Conservation (phyloP, 2,113 vertebrate genomes). For the Sarotherodon lohbergeri region DNA sequence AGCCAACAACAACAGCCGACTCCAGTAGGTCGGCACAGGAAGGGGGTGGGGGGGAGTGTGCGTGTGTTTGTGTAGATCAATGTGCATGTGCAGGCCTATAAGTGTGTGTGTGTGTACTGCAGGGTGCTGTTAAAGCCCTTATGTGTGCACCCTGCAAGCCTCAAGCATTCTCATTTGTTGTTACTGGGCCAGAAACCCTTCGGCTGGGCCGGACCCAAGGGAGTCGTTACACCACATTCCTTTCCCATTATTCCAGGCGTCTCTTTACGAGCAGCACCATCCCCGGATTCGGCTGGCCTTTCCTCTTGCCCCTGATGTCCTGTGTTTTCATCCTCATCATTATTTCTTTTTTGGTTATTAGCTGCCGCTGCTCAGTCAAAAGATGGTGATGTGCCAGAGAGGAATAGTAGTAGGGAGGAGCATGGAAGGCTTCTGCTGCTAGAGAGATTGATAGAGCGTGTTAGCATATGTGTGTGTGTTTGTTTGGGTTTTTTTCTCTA, state of each 20-base stretch:
- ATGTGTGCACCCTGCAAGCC: constrained; percentile 78
- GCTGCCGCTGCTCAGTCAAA: background rate
- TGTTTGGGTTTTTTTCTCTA: background rate
- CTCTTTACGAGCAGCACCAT: constrained; percentile 67
- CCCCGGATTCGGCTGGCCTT: constrained; percentile 49
- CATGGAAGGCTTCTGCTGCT: background rate
- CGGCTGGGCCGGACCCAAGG: constrained; percentile 76
- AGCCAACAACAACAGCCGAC: constrained; percentile 91
- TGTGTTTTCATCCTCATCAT: constrained; percentile 41
- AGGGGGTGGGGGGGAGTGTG: constrained; percentile 63
- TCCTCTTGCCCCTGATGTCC: constrained; percentile 52
- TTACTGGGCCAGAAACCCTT: constrained; percentile 75
- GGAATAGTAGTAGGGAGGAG: background rate
- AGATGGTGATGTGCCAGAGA: constrained; percentile 13
- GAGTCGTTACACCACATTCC: constrained; percentile 75
- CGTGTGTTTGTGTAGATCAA: background rate
- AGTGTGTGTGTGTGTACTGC: constrained; percentile 40
- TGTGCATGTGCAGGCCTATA: constrained; percentile 31
- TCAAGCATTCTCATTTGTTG: constrained; percentile 59
- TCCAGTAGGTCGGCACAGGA: constrained; percentile 95
- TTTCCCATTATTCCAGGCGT: constrained; percentile 72
- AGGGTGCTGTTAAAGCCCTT: constrained; percentile 75
- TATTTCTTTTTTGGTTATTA: constrained; percentile 38
- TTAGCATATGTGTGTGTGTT: background rate
- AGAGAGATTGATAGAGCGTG: background rate